These are phyloP conservation scores for Pomacea maculata DNA, from an alignment of 1,140 invertebrate genomes.

Conservation along the genomic window DNA sequence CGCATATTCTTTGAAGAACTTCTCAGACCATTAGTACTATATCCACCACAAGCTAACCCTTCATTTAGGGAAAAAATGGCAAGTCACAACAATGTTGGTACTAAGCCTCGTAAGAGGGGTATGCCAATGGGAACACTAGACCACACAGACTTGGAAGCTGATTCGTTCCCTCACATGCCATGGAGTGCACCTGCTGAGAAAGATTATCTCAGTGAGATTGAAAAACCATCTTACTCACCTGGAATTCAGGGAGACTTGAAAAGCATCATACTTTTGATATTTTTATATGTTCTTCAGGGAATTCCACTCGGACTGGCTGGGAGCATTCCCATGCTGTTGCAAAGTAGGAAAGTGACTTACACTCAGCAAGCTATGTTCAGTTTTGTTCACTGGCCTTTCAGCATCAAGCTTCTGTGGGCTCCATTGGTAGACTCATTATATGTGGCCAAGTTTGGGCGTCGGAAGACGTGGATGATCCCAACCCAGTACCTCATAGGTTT, in stretches of 20 bases:
- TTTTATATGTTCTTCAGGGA: constrained; percentile 92
- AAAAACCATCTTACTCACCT: not conserved
- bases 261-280: constrained; percentile 83
- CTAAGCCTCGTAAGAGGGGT: constrained; percentile 11
- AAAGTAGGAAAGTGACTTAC: constrained; percentile 76
- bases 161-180: constrained; percentile 41
- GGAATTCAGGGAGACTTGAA: constrained; percentile 43
- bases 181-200: constrained; percentile 14
- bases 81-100: not conserved
- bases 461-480: constrained; percentile 98
- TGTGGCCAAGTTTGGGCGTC: constrained; percentile 81
- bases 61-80: constrained; percentile 2
- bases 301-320: constrained; percentile 91
- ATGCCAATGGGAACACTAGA: constrained; percentile 22
- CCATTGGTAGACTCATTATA: constrained; percentile 96
- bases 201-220: not conserved
- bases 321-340: constrained; percentile 94
- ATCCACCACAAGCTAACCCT: not conserved
- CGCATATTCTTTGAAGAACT: constrained; percentile 10
- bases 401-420: constrained; percentile 96
- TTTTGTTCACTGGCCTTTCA: constrained; percentile 97
- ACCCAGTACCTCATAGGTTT: constrained; percentile 78
- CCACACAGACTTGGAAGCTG: constrained; percentile 32
- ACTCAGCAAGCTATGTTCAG: constrained; percentile 92
- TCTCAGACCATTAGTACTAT: not conserved